These are phyloP conservation scores for Amphiprion percula DNA, from an alignment of 2,113 vertebrate species.

Conservation along the genomic window DNA sequence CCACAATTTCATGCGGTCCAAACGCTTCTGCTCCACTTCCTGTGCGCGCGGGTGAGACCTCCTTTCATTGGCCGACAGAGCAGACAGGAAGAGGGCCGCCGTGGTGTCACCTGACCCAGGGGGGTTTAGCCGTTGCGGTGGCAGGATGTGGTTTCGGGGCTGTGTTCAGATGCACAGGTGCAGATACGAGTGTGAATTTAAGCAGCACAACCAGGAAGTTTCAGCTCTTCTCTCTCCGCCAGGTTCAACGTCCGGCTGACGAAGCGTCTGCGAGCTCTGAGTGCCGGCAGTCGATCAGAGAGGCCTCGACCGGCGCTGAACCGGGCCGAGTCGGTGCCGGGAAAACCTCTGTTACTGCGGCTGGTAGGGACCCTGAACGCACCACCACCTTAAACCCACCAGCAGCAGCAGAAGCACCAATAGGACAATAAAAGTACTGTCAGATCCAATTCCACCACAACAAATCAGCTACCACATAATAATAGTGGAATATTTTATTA, in stretches of 20 bases:
- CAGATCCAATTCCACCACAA: no score
- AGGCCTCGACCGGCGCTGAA: conserved; percentile 68
- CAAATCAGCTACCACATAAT: no score
- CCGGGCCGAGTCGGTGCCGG: conserved; percentile 76
- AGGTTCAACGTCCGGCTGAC: conserved; percentile 81
- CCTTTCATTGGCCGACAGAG: not conserved
- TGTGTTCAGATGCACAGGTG: conserved; percentile 14
- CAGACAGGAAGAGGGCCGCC: no score
- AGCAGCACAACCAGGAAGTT: conserved; percentile 22
- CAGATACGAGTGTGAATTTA: conserved; percentile 31
- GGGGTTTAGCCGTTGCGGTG: not conserved
- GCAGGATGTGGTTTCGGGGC: conserved; percentile 64
- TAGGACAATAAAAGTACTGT: not conserved
- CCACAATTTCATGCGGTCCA: conserved; percentile 94
- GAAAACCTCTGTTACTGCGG: conserved; percentile 78
- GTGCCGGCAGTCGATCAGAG: conserved; percentile 68
- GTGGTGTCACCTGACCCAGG: not conserved
- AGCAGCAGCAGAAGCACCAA: not conserved
- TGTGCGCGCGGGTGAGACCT: conserved; percentile 92
- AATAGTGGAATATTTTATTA: no score
- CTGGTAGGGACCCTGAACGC: conserved; percentile 62
- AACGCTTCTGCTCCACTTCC: conserved; percentile 96
- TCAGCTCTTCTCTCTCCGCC: not conserved
- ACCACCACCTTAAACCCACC: not conserved
- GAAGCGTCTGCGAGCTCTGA: conserved; percentile 79